phyloP scores from a whole-genome alignment of 2,888 invertebrate genomes.

The Lasioglossum leucozonium region DNA sequence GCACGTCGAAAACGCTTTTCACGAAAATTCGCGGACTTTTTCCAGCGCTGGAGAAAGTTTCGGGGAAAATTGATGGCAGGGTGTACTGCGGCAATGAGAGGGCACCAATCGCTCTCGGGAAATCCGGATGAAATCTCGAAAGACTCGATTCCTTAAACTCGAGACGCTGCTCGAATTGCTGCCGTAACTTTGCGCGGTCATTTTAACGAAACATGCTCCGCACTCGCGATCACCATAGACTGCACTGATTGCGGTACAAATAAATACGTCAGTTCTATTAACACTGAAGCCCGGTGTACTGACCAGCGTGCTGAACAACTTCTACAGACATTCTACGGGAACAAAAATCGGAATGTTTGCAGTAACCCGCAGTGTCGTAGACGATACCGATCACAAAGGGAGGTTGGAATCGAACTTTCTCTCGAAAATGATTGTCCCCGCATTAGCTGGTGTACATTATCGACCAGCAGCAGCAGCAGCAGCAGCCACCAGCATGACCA shows the following conservation, averaged over 20 bases:
- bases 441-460: neutral
- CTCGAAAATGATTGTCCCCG: neutral
- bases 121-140: conserved; percentile 64
- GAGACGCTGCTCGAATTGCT: conserved; percentile 13
- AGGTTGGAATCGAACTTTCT: neutral
- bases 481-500: neutral
- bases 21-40: conserved; percentile 59
- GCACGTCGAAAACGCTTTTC: conserved; percentile 38
- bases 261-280: neutral
- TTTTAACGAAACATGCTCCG: conserved; percentile 7
- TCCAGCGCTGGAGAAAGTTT: conserved; percentile 58
- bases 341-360: neutral
- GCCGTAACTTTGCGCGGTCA: conserved; percentile 48
- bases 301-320: neutral
- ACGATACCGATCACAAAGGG: neutral
- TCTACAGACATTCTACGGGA: neutral
- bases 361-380: neutral
- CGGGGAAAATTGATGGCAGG: conserved; percentile 66
- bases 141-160: conserved; percentile 50
- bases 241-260: too few species aligned
- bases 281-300: neutral
- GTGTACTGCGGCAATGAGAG: conserved; percentile 59
- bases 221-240: neutral
- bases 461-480: neutral
- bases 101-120: conserved; percentile 58